Evolutionary conservation across 1,140 invertebrate genomes (phyloP).

Genomic region (Drosophila sp.): DNA sequence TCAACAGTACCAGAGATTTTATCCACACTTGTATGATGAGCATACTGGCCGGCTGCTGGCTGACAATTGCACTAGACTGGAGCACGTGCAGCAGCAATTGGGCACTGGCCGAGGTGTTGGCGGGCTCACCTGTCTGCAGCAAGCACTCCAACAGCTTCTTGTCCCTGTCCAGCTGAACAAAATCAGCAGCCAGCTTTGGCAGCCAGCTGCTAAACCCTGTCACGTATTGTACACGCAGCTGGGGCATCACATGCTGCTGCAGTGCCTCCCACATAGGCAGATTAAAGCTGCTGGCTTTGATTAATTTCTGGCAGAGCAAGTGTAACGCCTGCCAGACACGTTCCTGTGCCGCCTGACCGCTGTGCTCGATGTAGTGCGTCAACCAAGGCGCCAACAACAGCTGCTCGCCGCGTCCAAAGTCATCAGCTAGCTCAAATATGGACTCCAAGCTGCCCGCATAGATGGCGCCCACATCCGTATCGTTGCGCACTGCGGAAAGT

Average conservation of each 20-base stretch:
- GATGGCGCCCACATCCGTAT: conserved; percentile 61
- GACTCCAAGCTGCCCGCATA: conserved; percentile 53
- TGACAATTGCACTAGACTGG: not conserved
- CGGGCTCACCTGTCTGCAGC: conserved; percentile 53
- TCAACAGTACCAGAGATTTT: conserved; percentile 71
- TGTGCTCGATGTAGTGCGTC: conserved; percentile 67
- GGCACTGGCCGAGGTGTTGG: conserved; percentile 62
- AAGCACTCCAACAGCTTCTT: conserved; percentile 45
- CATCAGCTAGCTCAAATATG: conserved; percentile 67
- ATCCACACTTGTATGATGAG: conserved; percentile 76
- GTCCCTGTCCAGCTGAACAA: conserved; percentile 50
- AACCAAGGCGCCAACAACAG: conserved; percentile 75
- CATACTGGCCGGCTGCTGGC: conserved; percentile 10
- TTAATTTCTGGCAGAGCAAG: conserved; percentile 47
- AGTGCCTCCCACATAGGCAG: conserved; percentile 53
- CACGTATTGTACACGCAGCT: conserved; percentile 65
- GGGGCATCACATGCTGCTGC: conserved; percentile 70
- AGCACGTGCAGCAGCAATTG: conserved; percentile 68
- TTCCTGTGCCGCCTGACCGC: conserved; percentile 73
- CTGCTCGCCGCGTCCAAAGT: conserved; percentile 73
- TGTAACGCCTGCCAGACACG: conserved; percentile 72
- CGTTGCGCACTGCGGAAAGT: conserved; percentile 60
- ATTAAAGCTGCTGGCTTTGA: not conserved
- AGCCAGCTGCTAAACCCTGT: conserved; percentile 66
- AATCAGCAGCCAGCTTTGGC: conserved; percentile 71